Percentiles rank a stretch among this genome's conserved stretches.
These are phyloP conservation scores for Eledona agricola DNA, from an alignment of 2,888 invertebrate genomes.

Conservation along the genomic window DNA sequence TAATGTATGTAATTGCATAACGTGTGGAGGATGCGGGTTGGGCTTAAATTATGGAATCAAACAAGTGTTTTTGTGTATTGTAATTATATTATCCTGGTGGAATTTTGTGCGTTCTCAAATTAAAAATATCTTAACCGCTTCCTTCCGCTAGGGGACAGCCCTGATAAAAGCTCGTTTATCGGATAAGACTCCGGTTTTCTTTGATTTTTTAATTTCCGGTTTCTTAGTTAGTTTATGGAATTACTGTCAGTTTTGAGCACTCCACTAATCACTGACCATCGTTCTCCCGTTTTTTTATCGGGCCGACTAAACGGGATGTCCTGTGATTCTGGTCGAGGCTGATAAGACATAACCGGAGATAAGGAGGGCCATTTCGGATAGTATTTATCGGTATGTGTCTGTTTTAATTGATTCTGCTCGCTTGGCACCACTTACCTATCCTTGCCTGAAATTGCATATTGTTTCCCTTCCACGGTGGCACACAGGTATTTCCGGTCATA, in stretches of 20 bases:
- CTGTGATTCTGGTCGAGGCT: conserved; percentile 46
- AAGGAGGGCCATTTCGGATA: conserved; percentile 30
- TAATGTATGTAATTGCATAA: too few species aligned
- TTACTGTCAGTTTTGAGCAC: conserved; percentile 16
- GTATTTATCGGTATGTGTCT: conserved; percentile 36
- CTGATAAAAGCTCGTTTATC: conserved; percentile 21
- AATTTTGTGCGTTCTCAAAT: conserved; percentile 6
- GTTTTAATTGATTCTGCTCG: conserved; percentile 35
- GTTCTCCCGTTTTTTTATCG: conserved; percentile 9
- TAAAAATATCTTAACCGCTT: conserved; percentile 35
- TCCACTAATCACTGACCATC: conserved; percentile 27
- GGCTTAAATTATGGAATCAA: too few species aligned
- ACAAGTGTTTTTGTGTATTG: background rate
- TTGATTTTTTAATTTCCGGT: conserved; percentile 37
- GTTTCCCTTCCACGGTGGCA: conserved; percentile 43
- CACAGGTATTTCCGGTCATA: conserved; percentile 41
- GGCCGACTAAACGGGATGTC: conserved; percentile 49
- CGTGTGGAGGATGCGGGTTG: too few species aligned
- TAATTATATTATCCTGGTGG: too few species aligned
- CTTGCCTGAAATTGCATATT: conserved; percentile 54
- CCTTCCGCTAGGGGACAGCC: conserved; percentile 34
- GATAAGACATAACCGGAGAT: conserved; percentile 42
- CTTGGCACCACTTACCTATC: conserved; percentile 42
- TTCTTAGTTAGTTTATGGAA: conserved; percentile 22
- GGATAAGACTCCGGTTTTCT: conserved; percentile 23